Base-by-base conservation (phyloP, 2,797 vertebrate species). In the Crotalus adamanteus region DNA sequence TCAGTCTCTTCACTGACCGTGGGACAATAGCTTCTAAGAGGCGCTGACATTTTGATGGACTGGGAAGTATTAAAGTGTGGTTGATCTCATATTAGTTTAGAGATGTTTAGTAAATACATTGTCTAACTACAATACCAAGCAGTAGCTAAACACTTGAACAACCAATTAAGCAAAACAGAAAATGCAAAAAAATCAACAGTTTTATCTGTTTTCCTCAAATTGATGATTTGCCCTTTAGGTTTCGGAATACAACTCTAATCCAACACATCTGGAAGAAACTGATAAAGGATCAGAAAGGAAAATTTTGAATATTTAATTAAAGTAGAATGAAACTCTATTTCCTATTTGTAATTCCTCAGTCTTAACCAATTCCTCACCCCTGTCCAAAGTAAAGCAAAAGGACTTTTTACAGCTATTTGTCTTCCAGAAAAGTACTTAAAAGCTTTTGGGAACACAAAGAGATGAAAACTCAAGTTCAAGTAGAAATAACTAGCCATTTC, bases 401-500 rank as follows among this genome's bases (percentile, higher is more conserved):
- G 63, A 37, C 20, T 47, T 88, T 55, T 16, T 57, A 47, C 57
- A 63, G 86, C 63, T n/a, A 88, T 87, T 63, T n/a, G 69, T 92
- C 61, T 73, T 92, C 14, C 31, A 59, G 37, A 92, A 91, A 55
- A 31, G 61, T 88, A 28, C 51, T 91, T 56, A 42, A 69, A 69
- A 56, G 28, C 26, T 55, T 69, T 31, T 87, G 60, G n/a, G 85
- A 56, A 25, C 2, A 25, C 51, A 42, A 51, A 91, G 5, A 78
- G 60, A 88, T 18, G 42, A 73, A 87, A 87, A 16, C 18, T 56
- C 61, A 92, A 59, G 28, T 59, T 88, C 31, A 47, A 55, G 86
- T 73, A 88, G 86, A 92, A 92, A 59, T 87, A 91, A 28, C 31
- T 65, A 69, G 87, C 86, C 51, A n/a, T 88, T 88, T 59, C 53